Percentiles rank a stretch among this genome's conserved stretches.
phyloP scores from a whole-genome alignment of 1,140 invertebrate genomes.

The Trigoniulus corallinus region DNA sequence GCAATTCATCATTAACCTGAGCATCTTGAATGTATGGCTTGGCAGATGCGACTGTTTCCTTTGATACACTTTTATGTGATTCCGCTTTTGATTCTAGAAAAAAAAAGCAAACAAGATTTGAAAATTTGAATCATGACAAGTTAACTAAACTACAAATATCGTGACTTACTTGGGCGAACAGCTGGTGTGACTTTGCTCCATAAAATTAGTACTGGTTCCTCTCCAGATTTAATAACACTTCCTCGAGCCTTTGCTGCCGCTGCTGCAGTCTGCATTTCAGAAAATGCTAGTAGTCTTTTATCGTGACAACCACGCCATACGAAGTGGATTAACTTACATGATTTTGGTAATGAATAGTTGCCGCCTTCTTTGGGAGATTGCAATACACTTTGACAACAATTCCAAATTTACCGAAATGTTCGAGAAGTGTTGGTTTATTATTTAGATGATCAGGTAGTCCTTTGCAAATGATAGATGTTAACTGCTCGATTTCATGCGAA shows the following conservation, averaged over 20 bases:
- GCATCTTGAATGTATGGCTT: too few relatives aligned
- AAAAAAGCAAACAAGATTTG: too few relatives aligned
- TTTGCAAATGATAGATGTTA: not conserved
- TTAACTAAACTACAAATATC: too few relatives aligned
- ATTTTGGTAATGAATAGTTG: not conserved
- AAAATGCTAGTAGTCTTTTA: not conserved
- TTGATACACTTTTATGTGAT: too few relatives aligned
- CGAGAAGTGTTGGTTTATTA: not conserved
- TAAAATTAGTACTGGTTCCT: not conserved
- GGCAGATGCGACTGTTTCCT: too few relatives aligned
- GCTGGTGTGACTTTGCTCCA: not conserved
- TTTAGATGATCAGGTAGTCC: conserved; percentile 1
- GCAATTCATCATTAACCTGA: too few relatives aligned
- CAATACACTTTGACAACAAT: not conserved
- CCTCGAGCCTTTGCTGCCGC: not conserved
- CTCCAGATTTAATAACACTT: not conserved
- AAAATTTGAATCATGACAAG: too few relatives aligned
- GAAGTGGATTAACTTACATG: not conserved
- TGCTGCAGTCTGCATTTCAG: not conserved
- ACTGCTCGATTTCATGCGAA: not conserved
- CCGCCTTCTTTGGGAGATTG: not conserved
- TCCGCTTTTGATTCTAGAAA: too few relatives aligned
- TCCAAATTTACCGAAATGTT: conserved; percentile 6
- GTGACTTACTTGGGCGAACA: too few relatives aligned
- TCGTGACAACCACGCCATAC: not conserved